Evolutionary conservation across 2,888 invertebrate genomes (phyloP).

Genomic region (Gandaritis pyraliata): DNA sequence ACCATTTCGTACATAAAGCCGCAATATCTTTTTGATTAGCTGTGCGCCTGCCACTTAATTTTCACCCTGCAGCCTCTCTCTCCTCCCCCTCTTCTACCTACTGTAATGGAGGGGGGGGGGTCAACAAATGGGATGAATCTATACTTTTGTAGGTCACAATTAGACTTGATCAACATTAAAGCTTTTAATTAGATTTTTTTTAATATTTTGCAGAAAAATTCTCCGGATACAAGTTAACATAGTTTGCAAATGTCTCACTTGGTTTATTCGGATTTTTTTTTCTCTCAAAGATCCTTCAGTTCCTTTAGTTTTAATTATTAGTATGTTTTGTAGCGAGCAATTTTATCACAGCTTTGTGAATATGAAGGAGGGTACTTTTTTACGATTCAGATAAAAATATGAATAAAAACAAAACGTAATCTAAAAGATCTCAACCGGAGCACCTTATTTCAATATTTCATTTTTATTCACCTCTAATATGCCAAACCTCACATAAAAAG

Average conservation of each 20-base stretch:
- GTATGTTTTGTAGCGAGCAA: no score
- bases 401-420: constrained; percentile 2
- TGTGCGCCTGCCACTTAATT: constrained; percentile 26
- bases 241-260: no score
- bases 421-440: constrained; percentile 10
- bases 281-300: no score
- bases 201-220: no score
- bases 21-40: constrained; percentile 32
- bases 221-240: no score
- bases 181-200: no score
- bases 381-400: not conserved
- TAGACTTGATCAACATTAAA: not conserved
- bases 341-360: no score
- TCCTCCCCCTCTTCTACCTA: not conserved
- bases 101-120: not conserved
- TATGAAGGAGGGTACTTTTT: no score
- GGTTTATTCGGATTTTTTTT: no score
- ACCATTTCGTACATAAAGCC: constrained; percentile 4
- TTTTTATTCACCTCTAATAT: not conserved
- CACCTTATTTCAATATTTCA: constrained; percentile 2
- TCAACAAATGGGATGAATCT: constrained; percentile 8
- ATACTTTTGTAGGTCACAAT: not conserved
- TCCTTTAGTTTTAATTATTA: no score
- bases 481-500: constrained; percentile 12
- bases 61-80: constrained; percentile 8